These are phyloP conservation scores for Elephantulus edwardii DNA, from an alignment of 2,113 vertebrate genomes.

Conservation along the genomic window DNA sequence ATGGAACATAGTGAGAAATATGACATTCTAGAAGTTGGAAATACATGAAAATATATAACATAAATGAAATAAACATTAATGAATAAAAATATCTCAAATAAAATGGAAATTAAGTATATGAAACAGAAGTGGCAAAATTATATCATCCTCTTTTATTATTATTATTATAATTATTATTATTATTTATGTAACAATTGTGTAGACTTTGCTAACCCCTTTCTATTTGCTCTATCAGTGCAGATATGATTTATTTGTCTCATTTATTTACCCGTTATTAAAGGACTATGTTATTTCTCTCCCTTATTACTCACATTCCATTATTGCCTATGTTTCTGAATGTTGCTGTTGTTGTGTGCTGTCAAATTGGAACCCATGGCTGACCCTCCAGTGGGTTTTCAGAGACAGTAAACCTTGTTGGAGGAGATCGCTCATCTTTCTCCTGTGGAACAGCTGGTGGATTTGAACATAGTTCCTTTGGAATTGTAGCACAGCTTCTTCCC, in stretches of 20 bases:
- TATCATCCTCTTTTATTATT: not conserved
- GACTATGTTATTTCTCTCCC: not conserved
- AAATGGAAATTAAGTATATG: not conserved
- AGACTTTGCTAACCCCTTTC: not conserved
- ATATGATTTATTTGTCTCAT: slow-evolving; percentile 7
- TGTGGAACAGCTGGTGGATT: no score
- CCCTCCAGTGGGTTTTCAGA: no score
- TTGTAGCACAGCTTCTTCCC: no score
- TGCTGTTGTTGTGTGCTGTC: no score
- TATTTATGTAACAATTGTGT: not conserved
- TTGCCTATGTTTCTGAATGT: not conserved
- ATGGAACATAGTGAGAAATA: not conserved
- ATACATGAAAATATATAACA: not conserved
- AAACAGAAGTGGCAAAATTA: not conserved
- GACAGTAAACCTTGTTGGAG: no score
- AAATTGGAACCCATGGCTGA: no score
- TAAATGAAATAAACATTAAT: slow-evolving; percentile 6
- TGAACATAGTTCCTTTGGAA: no score
- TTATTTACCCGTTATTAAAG: not conserved
- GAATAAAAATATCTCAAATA: not conserved
- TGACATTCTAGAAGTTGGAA: slow-evolving; percentile 8
- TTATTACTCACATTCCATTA: not conserved
- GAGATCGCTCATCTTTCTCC: no score
- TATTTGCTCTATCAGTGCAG: not conserved
- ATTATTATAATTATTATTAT: not conserved